Evolutionary conservation across 53 echinoderm and acorn worm genomes (phyloP), one percentile per base, ranked within the genome.

Genomic region (Mesocentrotus franciscanus): DNA sequence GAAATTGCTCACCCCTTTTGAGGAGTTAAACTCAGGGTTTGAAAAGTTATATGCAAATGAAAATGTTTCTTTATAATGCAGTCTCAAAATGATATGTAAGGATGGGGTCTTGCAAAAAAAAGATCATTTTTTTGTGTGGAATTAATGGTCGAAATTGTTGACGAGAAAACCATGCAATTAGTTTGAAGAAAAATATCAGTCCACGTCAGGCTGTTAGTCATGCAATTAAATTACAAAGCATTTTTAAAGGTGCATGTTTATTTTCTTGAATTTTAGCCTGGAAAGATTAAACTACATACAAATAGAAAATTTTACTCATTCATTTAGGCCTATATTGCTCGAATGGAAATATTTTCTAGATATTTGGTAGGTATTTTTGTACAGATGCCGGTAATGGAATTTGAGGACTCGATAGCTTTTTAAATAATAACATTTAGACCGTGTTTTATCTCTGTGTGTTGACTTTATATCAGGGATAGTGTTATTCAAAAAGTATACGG

Each of bases 191-290:
- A 12, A 87, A 87, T 27, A 87, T 58, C 87, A 87, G 87, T 57
- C 87, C 87, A 87, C 87, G 16, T 87, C 87, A 87, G 56, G 56
- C 87, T 87, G 29, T 87, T 57, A 81, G 81, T 81, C 81, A 81
- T 81, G 42, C 81, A 42, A 81, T 39, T 11, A 39, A 42, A 81
- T 76, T 76, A 57, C 16, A 57, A 57, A 87, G 87, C 57, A n/a
- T 58, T 12, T 26, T 87, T 11, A n/a, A 87, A 13, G 15, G 87
- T 87, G 85, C 85, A 55, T 85, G 8, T 7, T 49, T 49, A 11
- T 49, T 84, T 84, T 49, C 39, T 84, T 55, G 22, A 49, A 84
- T 55, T 84, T 84, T 10, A 76, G 76, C 27, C 27, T 27, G 13
- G 15, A 13, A 64, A 64, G 20, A 64, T 14, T 64, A 64, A 64